phyloP scores from a whole-genome alignment of 2,113 vertebrate species.

The Hippocampus abdominalis region DNA sequence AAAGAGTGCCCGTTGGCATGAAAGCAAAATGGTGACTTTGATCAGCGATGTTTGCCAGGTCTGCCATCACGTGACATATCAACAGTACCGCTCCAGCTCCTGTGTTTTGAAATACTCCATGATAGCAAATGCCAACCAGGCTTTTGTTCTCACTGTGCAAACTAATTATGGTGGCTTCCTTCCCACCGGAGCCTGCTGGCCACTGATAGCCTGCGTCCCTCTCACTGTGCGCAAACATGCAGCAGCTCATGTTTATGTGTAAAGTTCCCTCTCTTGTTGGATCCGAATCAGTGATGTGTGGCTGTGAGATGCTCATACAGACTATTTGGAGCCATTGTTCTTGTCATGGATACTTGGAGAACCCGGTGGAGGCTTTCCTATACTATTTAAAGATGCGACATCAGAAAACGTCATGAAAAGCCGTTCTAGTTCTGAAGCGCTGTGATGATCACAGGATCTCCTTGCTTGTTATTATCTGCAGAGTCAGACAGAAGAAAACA shows the following conservation, averaged over 20 bases:
- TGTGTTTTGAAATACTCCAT: conserved; percentile 38
- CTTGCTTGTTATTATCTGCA: background rate
- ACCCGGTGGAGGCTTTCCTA: conserved; percentile 3
- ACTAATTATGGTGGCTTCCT: conserved; percentile 59
- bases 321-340: conserved; percentile 39
- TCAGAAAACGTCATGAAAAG: conserved; percentile 42
- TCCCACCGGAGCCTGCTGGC: conserved; percentile 39
- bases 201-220: conserved; percentile 50
- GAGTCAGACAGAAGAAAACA: background rate
- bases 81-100: conserved; percentile 15
- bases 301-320: conserved; percentile 16
- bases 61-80: conserved; percentile 21
- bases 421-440: conserved; percentile 39
- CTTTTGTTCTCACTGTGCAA: conserved; percentile 55
- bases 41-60: background rate
- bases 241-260: conserved; percentile 6
- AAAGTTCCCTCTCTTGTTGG: conserved; percentile 11
- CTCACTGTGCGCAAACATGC: conserved; percentile 36
- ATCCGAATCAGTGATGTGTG: conserved; percentile 24
- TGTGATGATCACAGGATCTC: conserved; percentile 46
- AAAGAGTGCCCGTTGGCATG: background rate
- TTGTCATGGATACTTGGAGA: conserved; percentile 23
- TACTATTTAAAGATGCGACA: conserved; percentile 58
- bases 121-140: conserved; percentile 46
- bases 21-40: conserved; percentile 4